These are phyloP conservation scores for Lindbergichthys nudifrons DNA, from an alignment of 2,797 vertebrate species.

Conservation along the genomic window DNA sequence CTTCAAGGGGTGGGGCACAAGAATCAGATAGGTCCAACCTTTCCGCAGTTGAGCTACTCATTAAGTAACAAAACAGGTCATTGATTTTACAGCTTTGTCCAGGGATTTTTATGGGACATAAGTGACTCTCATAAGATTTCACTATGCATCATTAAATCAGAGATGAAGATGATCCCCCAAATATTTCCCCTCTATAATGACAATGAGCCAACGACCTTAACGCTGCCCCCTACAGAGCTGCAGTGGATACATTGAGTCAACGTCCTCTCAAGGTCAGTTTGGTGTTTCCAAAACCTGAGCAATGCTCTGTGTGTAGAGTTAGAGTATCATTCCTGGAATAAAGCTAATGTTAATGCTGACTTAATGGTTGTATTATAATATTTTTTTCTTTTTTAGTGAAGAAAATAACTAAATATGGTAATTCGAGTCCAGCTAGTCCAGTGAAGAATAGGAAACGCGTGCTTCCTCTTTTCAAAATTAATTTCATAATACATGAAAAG, in stretches of 20 bases:
- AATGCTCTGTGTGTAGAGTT: neutral
- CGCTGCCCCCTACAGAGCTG: constrained; percentile 62
- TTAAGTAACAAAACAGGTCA: constrained; percentile 88
- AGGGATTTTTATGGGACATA: constrained; percentile 86
- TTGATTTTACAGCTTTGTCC: constrained; percentile 87
- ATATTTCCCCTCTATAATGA: constrained; percentile 82
- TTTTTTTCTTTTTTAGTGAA: constrained; percentile 14
- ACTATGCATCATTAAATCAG: constrained; percentile 88
- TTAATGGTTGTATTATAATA: constrained; percentile 20
- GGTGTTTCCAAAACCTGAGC: constrained; percentile 23
- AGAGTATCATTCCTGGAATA: constrained; percentile 10
- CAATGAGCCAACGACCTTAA: constrained; percentile 79
- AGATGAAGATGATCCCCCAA: constrained; percentile 85
- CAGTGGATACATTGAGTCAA: constrained; percentile 47
- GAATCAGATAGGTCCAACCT: constrained; percentile 75
- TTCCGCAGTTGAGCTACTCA: constrained; percentile 83
- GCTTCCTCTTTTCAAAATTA: constrained; percentile 65
- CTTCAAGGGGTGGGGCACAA: constrained; percentile 56
- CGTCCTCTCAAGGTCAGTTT: constrained; percentile 67
- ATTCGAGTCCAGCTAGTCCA: constrained; percentile 22
- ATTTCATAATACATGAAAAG: constrained; percentile 82
- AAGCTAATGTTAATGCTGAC: constrained; percentile 9
- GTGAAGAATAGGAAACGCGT: constrained; percentile 43
- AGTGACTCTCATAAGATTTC: constrained; percentile 88
- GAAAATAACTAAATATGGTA: constrained; percentile 35